Evolutionary conservation across 1,140 invertebrate genomes (phyloP).

Genomic region (Cyclina sinensis): DNA sequence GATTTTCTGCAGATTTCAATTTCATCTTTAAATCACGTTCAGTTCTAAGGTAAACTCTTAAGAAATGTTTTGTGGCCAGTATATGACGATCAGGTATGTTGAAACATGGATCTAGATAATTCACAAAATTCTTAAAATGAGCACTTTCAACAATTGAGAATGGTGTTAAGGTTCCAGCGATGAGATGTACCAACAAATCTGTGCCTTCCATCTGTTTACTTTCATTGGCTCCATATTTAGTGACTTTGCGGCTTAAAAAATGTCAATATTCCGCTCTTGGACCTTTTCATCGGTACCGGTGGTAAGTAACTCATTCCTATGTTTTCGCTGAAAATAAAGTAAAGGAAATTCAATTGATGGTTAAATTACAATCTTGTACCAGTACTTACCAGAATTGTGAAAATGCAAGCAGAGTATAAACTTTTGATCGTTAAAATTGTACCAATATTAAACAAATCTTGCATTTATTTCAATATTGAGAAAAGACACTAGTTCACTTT

Average conservation of each 20-base stretch:
- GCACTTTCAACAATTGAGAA: not conserved
- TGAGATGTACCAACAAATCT: not conserved
- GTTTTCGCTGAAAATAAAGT: not conserved
- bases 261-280: not conserved
- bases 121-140: not conserved
- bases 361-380: too few species aligned
- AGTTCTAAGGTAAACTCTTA: not conserved
- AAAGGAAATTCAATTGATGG: too few species aligned
- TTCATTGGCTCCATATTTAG: not conserved
- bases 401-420: too few species aligned
- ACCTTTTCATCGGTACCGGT: not conserved
- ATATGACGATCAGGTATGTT: not conserved
- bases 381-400: too few species aligned
- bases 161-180: conserved; percentile 1
- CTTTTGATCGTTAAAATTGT: too few species aligned
- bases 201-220: not conserved
- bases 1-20: conserved; percentile 2
- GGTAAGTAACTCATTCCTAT: not conserved
- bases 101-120: conserved; percentile 8
- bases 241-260: not conserved
- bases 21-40: not conserved
- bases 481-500: too few species aligned
- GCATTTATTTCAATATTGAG: too few species aligned
- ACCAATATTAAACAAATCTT: too few species aligned
- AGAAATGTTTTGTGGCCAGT: not conserved